phyloP scores from a whole-genome alignment of 1,140 invertebrate species.

The Drosophila saltans region DNA sequence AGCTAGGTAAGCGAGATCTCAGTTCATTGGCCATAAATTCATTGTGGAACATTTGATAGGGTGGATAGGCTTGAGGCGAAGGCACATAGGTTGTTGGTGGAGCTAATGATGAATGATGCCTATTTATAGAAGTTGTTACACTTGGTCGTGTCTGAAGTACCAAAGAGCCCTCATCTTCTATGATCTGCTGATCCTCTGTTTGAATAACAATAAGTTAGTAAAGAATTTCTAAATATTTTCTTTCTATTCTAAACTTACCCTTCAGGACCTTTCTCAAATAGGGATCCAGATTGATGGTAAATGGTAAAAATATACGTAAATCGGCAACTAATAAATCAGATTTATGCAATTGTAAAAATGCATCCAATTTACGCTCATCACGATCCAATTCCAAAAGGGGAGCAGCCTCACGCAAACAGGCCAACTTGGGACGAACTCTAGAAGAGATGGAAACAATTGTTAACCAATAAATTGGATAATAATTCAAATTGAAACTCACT shows the following conservation, averaged over 20 bases:
- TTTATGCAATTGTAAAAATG: conserved; percentile 94
- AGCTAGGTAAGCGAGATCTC: conserved; percentile 61
- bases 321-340: conserved; percentile 92
- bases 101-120: conserved; percentile 52
- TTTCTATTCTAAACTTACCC: conserved; percentile 84
- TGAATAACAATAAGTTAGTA: conserved; percentile 3
- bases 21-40: conserved; percentile 67
- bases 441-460: conserved; percentile 8
- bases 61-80: conserved; percentile 72
- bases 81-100: conserved; percentile 71
- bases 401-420: conserved; percentile 93
- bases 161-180: conserved; percentile 86
- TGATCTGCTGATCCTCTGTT: conserved; percentile 87
- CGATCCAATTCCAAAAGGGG: conserved; percentile 95
- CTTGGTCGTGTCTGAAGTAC: conserved; percentile 72
- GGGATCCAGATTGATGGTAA: conserved; percentile 98
- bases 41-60: conserved; percentile 78
- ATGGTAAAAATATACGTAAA: conserved; percentile 97
- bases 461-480: not conserved
- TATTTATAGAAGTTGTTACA: conserved; percentile 56
- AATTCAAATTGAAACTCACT: conserved; percentile 85
- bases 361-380: conserved; percentile 96
- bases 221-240: not conserved
- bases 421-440: conserved; percentile 89
- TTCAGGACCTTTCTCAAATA: conserved; percentile 98